These are phyloP conservation scores for Gastracanthus pulcherrimus DNA, from an alignment of 2,888 invertebrate genomes.

Conservation along the genomic window DNA sequence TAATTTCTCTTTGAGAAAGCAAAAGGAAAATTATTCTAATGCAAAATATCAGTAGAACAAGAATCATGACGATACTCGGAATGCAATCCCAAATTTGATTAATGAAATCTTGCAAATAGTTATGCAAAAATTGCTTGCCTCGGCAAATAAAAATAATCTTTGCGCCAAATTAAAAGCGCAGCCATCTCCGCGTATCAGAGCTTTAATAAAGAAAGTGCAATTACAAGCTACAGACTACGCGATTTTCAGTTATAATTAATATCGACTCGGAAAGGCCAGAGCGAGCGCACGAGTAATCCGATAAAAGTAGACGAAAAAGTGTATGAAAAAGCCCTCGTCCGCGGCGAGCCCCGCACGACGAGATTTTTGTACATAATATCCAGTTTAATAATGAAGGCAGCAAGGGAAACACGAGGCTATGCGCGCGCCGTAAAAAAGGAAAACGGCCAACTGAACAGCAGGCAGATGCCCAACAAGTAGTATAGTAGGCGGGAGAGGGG, in stretches of 20 bases:
- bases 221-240: not conserved
- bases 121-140: no score
- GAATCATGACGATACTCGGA: no score
- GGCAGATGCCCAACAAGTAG: not conserved
- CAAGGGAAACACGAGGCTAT: slow-evolving; percentile 15
- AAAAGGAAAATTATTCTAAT: no score
- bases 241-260: slow-evolving; percentile 11
- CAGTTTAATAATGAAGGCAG: slow-evolving; percentile 41
- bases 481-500: not conserved
- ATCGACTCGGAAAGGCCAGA: not conserved
- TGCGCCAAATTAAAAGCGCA: not conserved
- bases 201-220: not conserved
- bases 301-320: not conserved
- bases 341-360: not conserved
- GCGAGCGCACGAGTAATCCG: not conserved
- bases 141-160: no score
- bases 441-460: not conserved
- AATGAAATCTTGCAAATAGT: no score
- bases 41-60: no score
- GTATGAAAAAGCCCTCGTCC: not conserved
- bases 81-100: no score
- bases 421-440: not conserved
- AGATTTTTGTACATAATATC: slow-evolving; percentile 45
- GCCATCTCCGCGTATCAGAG: not conserved
- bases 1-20: no score